Conservation (phyloP, 2,888 invertebrate genomes). For the Bembecia ichneumoniformis region DNA sequence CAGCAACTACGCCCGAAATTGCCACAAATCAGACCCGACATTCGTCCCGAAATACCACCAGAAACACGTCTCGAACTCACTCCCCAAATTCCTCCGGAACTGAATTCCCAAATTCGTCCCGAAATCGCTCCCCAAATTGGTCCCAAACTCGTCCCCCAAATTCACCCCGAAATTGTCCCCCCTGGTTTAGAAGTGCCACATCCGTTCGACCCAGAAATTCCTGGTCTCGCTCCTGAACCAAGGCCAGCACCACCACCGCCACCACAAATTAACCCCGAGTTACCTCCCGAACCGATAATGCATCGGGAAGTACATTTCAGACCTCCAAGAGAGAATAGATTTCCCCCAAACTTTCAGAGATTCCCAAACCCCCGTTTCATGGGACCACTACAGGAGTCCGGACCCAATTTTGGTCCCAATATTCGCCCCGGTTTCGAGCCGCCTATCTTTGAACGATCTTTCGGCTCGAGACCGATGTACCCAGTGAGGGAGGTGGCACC, state of each 20-base stretch:
- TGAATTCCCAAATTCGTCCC: slow-evolving; percentile 9
- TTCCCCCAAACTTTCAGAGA: slow-evolving; percentile 15
- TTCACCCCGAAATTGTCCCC: slow-evolving; percentile 28
- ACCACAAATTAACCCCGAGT: slow-evolving; percentile 22
- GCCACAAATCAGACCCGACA: slow-evolving; percentile 15
- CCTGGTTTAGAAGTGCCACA: background rate
- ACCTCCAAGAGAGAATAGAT: slow-evolving; percentile 20
- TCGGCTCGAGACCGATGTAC: slow-evolving; percentile 23
- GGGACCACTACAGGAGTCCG: slow-evolving; percentile 25
- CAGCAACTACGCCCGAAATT: slow-evolving; percentile 11
- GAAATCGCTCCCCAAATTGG: slow-evolving; percentile 7
- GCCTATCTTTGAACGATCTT: slow-evolving; percentile 29
- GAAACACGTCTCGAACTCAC: slow-evolving; percentile 16
- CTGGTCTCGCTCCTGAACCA: slow-evolving; percentile 1
- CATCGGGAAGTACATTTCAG: slow-evolving; percentile 21
- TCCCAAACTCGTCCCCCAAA: slow-evolving; percentile 3
- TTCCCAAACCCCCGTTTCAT: slow-evolving; percentile 22
- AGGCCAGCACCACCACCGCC: slow-evolving; percentile 5
- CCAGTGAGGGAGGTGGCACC: slow-evolving; percentile 36
- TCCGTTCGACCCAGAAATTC: slow-evolving; percentile 1
- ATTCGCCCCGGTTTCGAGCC: slow-evolving; percentile 29
- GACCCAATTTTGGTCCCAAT: slow-evolving; percentile 11
- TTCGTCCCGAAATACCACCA: slow-evolving; percentile 12
- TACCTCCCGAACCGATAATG: slow-evolving; percentile 28
- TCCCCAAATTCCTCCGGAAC: slow-evolving; percentile 14